A percentile compares a stretch with the other conserved stretches of the same genome.
These are phyloP conservation scores for Teleogryllus occipitalis DNA, from an alignment of 1,140 invertebrate species.

Conservation along the genomic window DNA sequence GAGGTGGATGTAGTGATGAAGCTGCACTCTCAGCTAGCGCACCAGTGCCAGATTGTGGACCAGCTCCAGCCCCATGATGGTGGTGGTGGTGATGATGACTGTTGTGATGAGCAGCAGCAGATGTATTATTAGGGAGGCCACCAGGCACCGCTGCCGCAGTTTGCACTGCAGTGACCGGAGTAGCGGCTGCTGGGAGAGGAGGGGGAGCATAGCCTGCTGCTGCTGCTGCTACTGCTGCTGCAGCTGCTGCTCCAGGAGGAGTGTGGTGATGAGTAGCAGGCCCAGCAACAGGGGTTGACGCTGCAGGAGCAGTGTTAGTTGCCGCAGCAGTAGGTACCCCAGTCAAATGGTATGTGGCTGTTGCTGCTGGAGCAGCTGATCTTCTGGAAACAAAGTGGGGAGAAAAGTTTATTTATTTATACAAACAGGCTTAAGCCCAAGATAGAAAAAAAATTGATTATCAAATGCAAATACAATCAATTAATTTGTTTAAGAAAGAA, in stretches of 20 bases:
- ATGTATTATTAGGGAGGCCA: constrained; percentile 13
- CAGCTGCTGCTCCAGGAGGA: background rate
- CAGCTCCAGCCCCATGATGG: constrained; percentile 33
- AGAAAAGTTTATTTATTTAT: background rate
- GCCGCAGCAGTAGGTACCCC: constrained; percentile 26
- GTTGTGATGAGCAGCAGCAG: constrained; percentile 13
- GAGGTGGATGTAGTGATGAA: constrained; percentile 37
- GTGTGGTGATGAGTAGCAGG: background rate
- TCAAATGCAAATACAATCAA: background rate
- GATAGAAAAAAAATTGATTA: background rate
- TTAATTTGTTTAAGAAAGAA: too few species aligned
- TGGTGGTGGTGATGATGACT: constrained; percentile 18
- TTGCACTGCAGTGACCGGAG: background rate
- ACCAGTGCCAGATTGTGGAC: constrained; percentile 36
- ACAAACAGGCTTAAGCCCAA: background rate
- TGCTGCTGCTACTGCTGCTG: background rate
- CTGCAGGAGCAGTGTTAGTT: background rate
- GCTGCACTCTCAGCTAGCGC: constrained; percentile 39
- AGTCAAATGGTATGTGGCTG: constrained; percentile 34
- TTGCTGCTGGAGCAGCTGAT: constrained; percentile 30
- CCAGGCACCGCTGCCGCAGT: constrained; percentile 17
- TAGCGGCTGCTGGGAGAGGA: background rate
- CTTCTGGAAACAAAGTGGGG: background rate
- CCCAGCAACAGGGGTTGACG: background rate
- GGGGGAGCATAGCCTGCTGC: background rate